These are phyloP conservation scores for Xanthorhoe spadicearia DNA, from an alignment of 2,888 invertebrate genomes.

Conservation along the genomic window DNA sequence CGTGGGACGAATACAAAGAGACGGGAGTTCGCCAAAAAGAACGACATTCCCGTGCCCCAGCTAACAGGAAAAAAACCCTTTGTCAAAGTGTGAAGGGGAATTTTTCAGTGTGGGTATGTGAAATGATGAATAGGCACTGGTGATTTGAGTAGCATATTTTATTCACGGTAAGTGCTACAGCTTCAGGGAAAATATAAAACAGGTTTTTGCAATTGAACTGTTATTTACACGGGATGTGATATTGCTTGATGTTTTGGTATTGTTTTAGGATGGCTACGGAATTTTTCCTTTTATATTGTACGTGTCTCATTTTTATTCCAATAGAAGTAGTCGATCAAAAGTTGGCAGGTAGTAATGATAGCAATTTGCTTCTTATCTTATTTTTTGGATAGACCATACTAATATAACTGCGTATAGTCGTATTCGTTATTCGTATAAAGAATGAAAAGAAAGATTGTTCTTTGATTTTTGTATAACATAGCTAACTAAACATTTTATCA, in stretches of 20 bases:
- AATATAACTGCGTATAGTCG: too few species aligned
- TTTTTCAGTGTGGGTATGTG: constrained; percentile 48
- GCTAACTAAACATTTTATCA: too few species aligned
- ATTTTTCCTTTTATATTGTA: not conserved
- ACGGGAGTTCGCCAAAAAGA: constrained; percentile 49
- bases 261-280: not conserved
- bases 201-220: not conserved
- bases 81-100: constrained; percentile 57
- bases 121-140: constrained; percentile 39
- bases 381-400: too few species aligned
- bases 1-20: constrained; percentile 60
- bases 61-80: constrained; percentile 56
- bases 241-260: not conserved
- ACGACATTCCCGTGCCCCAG: constrained; percentile 41
- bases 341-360: too few species aligned
- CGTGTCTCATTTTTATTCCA: too few species aligned
- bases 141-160: constrained; percentile 39
- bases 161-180: constrained; percentile 13
- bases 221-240: not conserved
- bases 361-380: too few species aligned
- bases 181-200: constrained; percentile 8
- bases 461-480: too few species aligned
- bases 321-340: too few species aligned
- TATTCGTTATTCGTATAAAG: too few species aligned
- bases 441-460: too few species aligned